Conservation (phyloP, 2,113 vertebrate genomes). For the Gorsachius goisagi region DNA sequence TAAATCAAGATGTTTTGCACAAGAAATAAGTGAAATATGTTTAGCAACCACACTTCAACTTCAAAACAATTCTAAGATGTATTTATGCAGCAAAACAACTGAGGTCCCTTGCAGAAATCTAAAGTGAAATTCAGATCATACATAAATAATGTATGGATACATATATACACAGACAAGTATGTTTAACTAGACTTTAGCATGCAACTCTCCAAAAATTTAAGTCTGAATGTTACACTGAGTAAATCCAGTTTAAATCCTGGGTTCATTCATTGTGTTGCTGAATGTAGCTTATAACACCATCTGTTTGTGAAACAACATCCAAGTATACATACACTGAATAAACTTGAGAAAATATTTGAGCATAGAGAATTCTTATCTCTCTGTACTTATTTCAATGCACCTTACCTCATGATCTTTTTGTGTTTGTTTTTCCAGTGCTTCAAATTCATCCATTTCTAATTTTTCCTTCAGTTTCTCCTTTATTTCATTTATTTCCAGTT, state of each 20-base stretch:
- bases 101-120: background rate
- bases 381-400: background rate
- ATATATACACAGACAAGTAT: background rate
- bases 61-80: background rate
- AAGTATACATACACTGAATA: background rate
- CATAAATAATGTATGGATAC: background rate
- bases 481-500: slow-evolving; percentile 75
- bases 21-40: background rate
- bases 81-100: background rate
- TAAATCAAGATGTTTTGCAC: background rate
- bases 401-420: slow-evolving; percentile 85
- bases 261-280: background rate
- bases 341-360: background rate
- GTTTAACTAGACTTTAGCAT: background rate
- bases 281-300: background rate
- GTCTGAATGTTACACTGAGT: background rate
- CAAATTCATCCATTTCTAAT: slow-evolving; percentile 84
- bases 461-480: slow-evolving; percentile 80
- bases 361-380: background rate
- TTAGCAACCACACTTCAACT: background rate
- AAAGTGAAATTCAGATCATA: background rate
- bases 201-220: background rate
- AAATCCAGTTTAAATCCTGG: background rate
- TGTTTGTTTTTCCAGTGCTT: slow-evolving; percentile 81
- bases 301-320: background rate